phyloP scores from a whole-genome alignment of 1,140 invertebrate species.

The Penaeus chinensis region DNA sequence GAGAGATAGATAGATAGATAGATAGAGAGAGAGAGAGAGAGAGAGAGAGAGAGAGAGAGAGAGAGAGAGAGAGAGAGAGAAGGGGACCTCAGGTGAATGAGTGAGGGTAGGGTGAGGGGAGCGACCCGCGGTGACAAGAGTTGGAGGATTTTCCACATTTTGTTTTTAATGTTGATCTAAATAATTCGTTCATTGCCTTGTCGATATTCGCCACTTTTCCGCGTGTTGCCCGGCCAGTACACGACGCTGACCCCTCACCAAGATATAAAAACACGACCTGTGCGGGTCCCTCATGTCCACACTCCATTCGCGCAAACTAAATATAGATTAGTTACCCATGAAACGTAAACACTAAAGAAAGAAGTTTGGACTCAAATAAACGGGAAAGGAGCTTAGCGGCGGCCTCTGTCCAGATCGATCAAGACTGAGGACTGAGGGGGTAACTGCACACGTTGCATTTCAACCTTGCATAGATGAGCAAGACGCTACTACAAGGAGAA shows the following conservation, averaged over 20 bases:
- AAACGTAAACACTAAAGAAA: constrained; percentile 30
- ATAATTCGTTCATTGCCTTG: constrained; percentile 46
- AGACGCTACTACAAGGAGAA: constrained; percentile 27
- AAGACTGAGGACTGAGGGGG: constrained; percentile 41
- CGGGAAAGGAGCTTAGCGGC: constrained; percentile 4
- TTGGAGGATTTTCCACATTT: constrained; percentile 47
- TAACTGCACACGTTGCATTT: constrained; percentile 54
- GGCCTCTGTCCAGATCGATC: constrained; percentile 43
- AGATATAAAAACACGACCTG: constrained; percentile 5
- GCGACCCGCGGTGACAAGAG: constrained; percentile 44
- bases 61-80: constrained; percentile 27
- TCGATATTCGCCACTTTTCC: neutral
- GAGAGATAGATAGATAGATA: neutral
- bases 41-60: constrained; percentile 7
- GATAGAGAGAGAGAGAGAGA: constrained; percentile 12
- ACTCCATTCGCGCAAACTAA: neutral
- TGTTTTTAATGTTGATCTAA: constrained; percentile 50
- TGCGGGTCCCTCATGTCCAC: neutral
- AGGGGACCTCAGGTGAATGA: neutral
- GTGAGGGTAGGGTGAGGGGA: constrained; percentile 42
- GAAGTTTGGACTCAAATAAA: constrained; percentile 30
- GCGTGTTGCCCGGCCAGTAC: constrained; percentile 8
- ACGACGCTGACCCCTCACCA: neutral
- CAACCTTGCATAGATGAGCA: constrained; percentile 47
- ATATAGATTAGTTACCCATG: constrained; percentile 44